phyloP scores from a whole-genome alignment of 2,113 vertebrate species.

The Oncorhynchus clarkii region DNA sequence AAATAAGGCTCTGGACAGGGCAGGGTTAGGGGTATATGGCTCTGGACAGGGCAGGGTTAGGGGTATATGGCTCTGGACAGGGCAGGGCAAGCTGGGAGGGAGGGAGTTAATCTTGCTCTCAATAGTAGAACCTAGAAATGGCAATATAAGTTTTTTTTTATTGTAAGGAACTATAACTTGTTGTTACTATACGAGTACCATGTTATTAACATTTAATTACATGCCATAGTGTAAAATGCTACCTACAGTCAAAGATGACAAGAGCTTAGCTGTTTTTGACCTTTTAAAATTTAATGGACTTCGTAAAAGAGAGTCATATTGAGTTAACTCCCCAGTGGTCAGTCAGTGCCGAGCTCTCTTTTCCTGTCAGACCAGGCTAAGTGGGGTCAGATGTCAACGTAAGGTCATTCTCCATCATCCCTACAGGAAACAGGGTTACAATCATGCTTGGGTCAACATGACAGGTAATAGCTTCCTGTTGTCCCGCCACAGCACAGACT shows the following conservation, averaged over 20 bases:
- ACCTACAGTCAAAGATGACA: no score
- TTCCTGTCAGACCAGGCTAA: slow-evolving; percentile 10
- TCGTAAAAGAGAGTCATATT: not conserved
- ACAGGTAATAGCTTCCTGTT: slow-evolving; percentile 62
- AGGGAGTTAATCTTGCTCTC: no score
- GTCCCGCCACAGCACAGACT: not conserved
- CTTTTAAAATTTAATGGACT: not conserved
- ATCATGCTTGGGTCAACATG: slow-evolving; percentile 69
- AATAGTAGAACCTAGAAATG: no score
- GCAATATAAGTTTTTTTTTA: no score
- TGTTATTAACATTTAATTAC: no score
- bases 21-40: not conserved
- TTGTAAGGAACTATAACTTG: no score
- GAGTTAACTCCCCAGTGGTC: slow-evolving; percentile 44
- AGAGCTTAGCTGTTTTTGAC: no score
- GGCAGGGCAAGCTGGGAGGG: not conserved
- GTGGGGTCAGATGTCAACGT: slow-evolving; percentile 78
- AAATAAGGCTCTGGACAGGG: not conserved
- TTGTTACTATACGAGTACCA: no score
- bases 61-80: not conserved
- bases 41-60: not conserved
- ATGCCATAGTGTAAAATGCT: no score
- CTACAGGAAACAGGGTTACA: slow-evolving; percentile 70
- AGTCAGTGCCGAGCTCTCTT: slow-evolving; percentile 39
- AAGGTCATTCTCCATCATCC: slow-evolving; percentile 71